phyloP scores from a whole-genome alignment of 2,888 invertebrate genomes.

The Neoascia interrupta region DNA sequence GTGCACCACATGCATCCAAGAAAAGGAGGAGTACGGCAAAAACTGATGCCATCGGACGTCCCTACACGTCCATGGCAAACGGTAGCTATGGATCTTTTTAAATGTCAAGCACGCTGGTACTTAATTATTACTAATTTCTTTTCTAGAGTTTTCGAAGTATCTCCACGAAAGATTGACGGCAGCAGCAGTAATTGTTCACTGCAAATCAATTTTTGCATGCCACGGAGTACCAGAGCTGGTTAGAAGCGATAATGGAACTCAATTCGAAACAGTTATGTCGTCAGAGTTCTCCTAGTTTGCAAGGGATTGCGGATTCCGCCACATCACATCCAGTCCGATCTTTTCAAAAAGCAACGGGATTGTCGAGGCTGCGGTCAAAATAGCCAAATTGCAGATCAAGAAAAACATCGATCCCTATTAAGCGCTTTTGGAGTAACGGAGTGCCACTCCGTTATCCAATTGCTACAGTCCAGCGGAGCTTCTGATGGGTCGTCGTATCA shows the following conservation, averaged over 20 bases:
- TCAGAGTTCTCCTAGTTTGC: background rate
- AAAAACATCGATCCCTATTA: background rate
- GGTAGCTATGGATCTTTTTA: slow-evolving; percentile 15
- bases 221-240: slow-evolving; percentile 6
- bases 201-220: background rate
- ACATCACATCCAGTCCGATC: background rate
- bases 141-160: slow-evolving; percentile 1
- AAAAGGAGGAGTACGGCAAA: slow-evolving; percentile 3
- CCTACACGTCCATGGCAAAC: slow-evolving; percentile 10
- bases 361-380: slow-evolving; percentile 9
- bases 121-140: background rate
- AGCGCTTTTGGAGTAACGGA: background rate
- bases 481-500: slow-evolving; percentile 28
- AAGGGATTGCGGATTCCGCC: background rate
- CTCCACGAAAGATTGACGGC: background rate
- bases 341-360: background rate
- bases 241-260: slow-evolving; percentile 4
- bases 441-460: background rate
- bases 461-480: background rate
- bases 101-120: slow-evolving; percentile 1
- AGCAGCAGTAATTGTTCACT: background rate
- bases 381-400: background rate
- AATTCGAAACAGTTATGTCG: slow-evolving; percentile 4
- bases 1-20: slow-evolving; percentile 7
- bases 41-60: background rate